These are phyloP conservation scores for Lucifuga dentata DNA, from an alignment of 2,113 vertebrate genomes.

Conservation along the genomic window DNA sequence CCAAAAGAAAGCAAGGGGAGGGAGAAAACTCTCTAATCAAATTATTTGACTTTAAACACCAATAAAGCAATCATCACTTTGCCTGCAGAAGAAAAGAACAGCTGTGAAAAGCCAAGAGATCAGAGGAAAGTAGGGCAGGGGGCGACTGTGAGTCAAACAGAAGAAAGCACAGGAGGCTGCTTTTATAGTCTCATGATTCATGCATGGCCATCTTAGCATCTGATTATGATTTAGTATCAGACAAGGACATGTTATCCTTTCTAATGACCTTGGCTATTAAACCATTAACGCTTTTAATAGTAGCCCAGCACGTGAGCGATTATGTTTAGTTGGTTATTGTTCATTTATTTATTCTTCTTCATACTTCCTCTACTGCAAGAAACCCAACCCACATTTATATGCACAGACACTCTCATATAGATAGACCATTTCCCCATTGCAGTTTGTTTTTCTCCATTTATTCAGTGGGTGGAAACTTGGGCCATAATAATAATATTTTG, in stretches of 20 bases:
- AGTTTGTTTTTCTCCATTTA: slow-evolving; percentile 35
- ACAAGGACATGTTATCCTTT: slow-evolving; percentile 43
- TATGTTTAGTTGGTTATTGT: slow-evolving; percentile 40
- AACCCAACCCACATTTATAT: not conserved
- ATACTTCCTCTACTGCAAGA: not conserved
- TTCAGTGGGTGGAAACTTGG: slow-evolving; percentile 35
- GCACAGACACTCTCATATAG: slow-evolving; percentile 2
- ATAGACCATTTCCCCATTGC: not conserved
- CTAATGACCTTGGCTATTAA: slow-evolving; percentile 30
- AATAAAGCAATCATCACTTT: slow-evolving; percentile 60
- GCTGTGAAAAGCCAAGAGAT: slow-evolving; percentile 50
- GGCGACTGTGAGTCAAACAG: slow-evolving; percentile 27
- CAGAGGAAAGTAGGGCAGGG: slow-evolving; percentile 42
- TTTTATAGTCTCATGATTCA: slow-evolving; percentile 46
- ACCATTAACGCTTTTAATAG: slow-evolving; percentile 54
- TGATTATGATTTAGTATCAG: slow-evolving; percentile 58
- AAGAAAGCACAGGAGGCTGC: slow-evolving; percentile 16
- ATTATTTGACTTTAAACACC: slow-evolving; percentile 53
- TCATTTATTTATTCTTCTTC: slow-evolving; percentile 32
- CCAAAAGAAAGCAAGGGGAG: slow-evolving; percentile 25
- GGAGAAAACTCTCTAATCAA: slow-evolving; percentile 61
- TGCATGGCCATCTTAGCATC: slow-evolving; percentile 40
- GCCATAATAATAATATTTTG: slow-evolving; percentile 43
- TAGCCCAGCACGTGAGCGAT: slow-evolving; percentile 37
- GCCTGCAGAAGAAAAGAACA: slow-evolving; percentile 27